phyloP scores from a whole-genome alignment of 1,140 invertebrate genomes.

The Bombus pyrosoma region DNA sequence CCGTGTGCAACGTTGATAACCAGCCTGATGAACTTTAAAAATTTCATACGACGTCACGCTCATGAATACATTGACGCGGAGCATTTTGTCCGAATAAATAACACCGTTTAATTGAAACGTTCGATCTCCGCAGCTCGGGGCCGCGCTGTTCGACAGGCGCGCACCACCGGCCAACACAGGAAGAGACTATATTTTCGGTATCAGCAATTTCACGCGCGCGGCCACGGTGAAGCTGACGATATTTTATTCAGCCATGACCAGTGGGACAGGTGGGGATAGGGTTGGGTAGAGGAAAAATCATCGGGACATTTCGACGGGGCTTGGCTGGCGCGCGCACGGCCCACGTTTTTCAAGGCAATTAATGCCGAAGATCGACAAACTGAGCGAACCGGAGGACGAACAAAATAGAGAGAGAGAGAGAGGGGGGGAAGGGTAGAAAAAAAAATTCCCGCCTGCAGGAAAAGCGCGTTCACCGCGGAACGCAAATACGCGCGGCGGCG shows the following conservation, averaged over 20 bases:
- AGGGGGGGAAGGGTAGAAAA: neutral
- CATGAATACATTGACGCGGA: neutral
- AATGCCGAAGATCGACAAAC: constrained; percentile 31
- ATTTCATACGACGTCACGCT: neutral
- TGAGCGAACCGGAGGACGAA: neutral
- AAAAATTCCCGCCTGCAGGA: neutral
- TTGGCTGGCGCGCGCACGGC: neutral
- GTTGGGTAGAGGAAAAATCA: constrained; percentile 20
- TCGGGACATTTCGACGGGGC: constrained; percentile 36
- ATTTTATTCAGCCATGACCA: constrained; percentile 18
- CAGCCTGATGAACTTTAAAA: neutral
- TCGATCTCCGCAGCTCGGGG: neutral
- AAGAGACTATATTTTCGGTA: constrained; percentile 14
- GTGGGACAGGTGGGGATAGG: neutral
- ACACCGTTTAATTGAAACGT: constrained; percentile 36
- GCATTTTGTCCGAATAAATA: constrained; percentile 22
- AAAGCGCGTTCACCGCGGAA: constrained; percentile 7
- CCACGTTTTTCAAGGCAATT: constrained; percentile 42
- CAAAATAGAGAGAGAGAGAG: neutral
- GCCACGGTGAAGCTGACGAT: constrained; percentile 7
- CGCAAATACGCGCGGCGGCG: constrained; percentile 13
- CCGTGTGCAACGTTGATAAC: neutral
- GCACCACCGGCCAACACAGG: neutral
- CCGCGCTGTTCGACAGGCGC: neutral
- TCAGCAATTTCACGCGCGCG: constrained; percentile 26